phyloP scores from a whole-genome alignment of 2,888 invertebrate genomes.

The Toxonevra muliebris region DNA sequence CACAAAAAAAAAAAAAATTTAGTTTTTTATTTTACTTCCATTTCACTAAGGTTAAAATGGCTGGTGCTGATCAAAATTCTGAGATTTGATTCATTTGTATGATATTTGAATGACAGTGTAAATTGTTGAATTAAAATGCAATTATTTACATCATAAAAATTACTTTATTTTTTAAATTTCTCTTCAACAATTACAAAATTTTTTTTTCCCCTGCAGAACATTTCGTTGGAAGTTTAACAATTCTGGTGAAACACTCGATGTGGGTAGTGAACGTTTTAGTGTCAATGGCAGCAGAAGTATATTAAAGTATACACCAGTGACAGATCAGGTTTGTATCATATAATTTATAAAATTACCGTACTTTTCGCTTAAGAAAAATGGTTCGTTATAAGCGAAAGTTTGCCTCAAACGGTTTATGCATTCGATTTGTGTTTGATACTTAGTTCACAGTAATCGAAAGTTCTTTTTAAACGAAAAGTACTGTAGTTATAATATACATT shows the following conservation, averaged over 20 bases:
- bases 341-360: background rate
- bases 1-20: too few relatives aligned
- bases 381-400: background rate
- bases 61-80: background rate
- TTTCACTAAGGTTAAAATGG: too few relatives aligned
- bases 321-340: slow-evolving; percentile 65
- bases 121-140: too few relatives aligned
- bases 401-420: background rate
- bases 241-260: slow-evolving; percentile 87
- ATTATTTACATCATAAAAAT: too few relatives aligned
- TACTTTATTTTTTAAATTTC: background rate
- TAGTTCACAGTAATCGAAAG: too few relatives aligned
- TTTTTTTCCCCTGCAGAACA: slow-evolving; percentile 66
- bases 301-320: slow-evolving; percentile 73
- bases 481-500: too few relatives aligned
- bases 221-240: slow-evolving; percentile 97
- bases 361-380: too few relatives aligned
- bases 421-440: too few relatives aligned
- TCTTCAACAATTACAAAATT: background rate
- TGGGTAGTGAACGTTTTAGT: slow-evolving; percentile 80
- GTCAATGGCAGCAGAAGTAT: slow-evolving; percentile 80
- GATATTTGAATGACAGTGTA: too few relatives aligned
- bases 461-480: too few relatives aligned
- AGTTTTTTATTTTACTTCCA: too few relatives aligned
- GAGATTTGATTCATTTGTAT: background rate